A percentile compares a stretch with the other conserved stretches of the same genome.
phyloP scores from a whole-genome alignment of 2,797 vertebrate species.

The Notoglanidium macrostoma region DNA sequence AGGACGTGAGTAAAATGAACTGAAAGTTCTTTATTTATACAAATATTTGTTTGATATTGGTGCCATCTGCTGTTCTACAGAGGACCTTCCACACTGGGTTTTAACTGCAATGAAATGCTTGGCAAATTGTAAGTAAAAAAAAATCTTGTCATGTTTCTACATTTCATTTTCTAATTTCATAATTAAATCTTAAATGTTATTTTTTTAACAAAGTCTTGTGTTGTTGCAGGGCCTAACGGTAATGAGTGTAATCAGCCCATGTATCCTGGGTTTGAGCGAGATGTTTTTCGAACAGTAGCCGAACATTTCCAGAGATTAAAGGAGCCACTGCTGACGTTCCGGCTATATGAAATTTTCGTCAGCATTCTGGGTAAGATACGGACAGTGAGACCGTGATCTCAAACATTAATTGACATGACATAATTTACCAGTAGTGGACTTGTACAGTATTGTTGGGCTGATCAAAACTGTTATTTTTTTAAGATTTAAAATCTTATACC shows the following conservation, averaged over 20 bases:
- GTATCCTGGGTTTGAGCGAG: constrained; percentile 90
- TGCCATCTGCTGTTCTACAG: constrained; percentile 62
- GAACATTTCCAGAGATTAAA: constrained; percentile 89
- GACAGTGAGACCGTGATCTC: neutral
- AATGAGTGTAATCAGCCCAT: constrained; percentile 84
- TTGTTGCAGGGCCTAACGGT: constrained; percentile 78
- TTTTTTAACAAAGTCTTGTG: neutral
- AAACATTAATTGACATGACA: neutral
- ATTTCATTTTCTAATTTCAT: neutral
- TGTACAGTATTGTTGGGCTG: neutral
- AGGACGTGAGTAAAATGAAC: neutral
- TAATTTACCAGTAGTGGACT: neutral
- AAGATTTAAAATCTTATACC: neutral
- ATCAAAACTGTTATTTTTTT: neutral
- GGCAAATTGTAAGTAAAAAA: constrained; percentile 87
- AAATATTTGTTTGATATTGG: neutral
- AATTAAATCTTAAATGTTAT: neutral
- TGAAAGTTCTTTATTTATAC: neutral
- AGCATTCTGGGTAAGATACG: constrained; percentile 87
- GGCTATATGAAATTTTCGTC: constrained; percentile 92
- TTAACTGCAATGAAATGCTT: constrained; percentile 96
- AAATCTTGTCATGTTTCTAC: neutral
- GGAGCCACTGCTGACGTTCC: constrained; percentile 90
- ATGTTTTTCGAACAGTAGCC: constrained; percentile 89
- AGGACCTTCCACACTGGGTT: constrained; percentile 94